These are phyloP conservation scores for Coelinius sp. DNA, from an alignment of 2,888 invertebrate genomes.

Conservation along the genomic window DNA sequence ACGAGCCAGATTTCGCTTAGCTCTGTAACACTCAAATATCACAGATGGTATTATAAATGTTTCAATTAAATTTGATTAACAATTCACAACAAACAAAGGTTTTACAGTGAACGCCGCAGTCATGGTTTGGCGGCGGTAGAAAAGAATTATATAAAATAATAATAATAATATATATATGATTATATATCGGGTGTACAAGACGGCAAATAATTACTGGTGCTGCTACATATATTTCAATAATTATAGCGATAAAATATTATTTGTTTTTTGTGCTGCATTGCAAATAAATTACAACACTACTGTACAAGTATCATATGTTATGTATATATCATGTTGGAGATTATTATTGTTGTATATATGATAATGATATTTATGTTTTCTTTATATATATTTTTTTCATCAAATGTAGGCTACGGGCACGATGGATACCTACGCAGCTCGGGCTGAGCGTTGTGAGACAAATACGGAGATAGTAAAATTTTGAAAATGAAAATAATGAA, in stretches of 20 bases:
- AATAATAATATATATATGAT: constrained; percentile 30
- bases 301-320: constrained; percentile 37
- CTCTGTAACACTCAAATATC: constrained; percentile 56
- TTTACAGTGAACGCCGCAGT: constrained; percentile 46
- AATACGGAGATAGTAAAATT: constrained; percentile 36
- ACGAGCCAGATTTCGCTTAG: constrained; percentile 47
- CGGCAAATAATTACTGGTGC: constrained; percentile 51
- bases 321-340: constrained; percentile 33
- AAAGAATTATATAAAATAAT: constrained; percentile 25
- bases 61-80: constrained; percentile 35
- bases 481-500: constrained; percentile 36
- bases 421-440: constrained; percentile 54
- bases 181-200: constrained; percentile 46
- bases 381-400: constrained; percentile 63
- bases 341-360: not conserved
- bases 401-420: constrained; percentile 67
- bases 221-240: constrained; percentile 45
- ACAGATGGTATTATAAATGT: constrained; percentile 49
- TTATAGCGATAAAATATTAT: constrained; percentile 36
- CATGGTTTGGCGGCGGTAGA: constrained; percentile 46
- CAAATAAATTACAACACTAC: constrained; percentile 36
- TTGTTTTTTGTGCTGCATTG: constrained; percentile 38
- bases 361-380: constrained; percentile 9
- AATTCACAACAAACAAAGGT: constrained; percentile 39
- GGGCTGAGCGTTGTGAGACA: constrained; percentile 41